Evolutionary conservation across 2,113 vertebrate species (phyloP), one percentile per base, ranked within the genome.

Genomic region (Perca schrenkii): DNA sequence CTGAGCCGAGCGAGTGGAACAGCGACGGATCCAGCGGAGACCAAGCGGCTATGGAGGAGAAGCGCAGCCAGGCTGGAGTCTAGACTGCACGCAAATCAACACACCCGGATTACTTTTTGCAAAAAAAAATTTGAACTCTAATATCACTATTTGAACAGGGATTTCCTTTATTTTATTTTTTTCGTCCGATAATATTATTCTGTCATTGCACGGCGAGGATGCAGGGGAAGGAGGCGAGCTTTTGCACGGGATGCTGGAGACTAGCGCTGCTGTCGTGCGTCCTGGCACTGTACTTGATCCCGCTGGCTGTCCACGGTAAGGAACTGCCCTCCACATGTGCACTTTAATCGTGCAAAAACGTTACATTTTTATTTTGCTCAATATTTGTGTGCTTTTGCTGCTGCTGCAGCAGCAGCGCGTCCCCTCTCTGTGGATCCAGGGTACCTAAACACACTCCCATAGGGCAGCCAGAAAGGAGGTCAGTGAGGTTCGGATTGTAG

Each of bases 261-360:
- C 77, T 90, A 64, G 61, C 80, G 91, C 91, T 94, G 91, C 89
- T 93, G 86, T 90, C 76, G 25, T 90, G 90, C 90, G 83, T 93
- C 81, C 77, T 94, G 92, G 84, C 69, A 40, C 89, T 95, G 88
- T 91, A 93, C 86, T 72, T 92, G 84, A 83, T 90, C 85, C 92
- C 95, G 57, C 74, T 86, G 85, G 28, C 79, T 22, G 94, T 93
- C 40, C 93, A 90, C 88, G 95, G 95, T 96, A 95, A 96, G 95
- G 76, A 65, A 67, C 64, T 6, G 34, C 5, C 28, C 47, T 28
- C 13, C 64, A 58, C 25, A 43, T 1, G 50, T 63, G 34, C 82
- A 65, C 34, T 15, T 52, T 4, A 46, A 64, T n/a, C 64, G 16
- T 40, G 68, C 67, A 70, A 25, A 53, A 53, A 21, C 19, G 13